phyloP scores from a whole-genome alignment of 2,888 invertebrate genomes.

The Tiliacea citrago region DNA sequence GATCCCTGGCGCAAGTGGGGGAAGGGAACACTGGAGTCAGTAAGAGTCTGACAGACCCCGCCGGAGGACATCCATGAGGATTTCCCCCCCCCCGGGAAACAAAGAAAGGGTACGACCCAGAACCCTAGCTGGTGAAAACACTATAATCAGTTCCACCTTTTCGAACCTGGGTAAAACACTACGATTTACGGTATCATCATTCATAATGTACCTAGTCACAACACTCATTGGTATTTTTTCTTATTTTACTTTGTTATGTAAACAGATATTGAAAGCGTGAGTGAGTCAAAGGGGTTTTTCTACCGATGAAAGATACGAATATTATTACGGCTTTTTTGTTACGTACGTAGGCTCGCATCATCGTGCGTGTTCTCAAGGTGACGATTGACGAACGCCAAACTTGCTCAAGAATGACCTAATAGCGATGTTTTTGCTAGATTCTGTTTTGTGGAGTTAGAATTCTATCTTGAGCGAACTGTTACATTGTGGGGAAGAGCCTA shows the following conservation, averaged over 20 bases:
- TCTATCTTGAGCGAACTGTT: not conserved
- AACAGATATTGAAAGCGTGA: constrained; percentile 36
- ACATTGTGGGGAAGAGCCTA: not conserved
- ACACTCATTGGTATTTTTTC: constrained; percentile 1
- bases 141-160: not conserved
- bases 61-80: too few species aligned
- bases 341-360: constrained; percentile 48
- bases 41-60: too few species aligned
- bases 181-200: not conserved
- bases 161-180: not conserved
- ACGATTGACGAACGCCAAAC: constrained; percentile 35
- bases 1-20: too few species aligned
- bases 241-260: constrained; percentile 21
- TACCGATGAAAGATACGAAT: constrained; percentile 30
- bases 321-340: constrained; percentile 36
- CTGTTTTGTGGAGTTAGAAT: not conserved
- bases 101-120: too few species aligned
- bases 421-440: constrained; percentile 22
- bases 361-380: constrained; percentile 43
- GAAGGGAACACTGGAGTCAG: too few species aligned
- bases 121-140: not conserved
- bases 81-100: too few species aligned
- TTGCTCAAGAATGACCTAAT: constrained; percentile 39
- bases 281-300: constrained; percentile 48
- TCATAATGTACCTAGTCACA: not conserved